These are phyloP conservation scores for Tenthredo notha DNA, from an alignment of 2,888 invertebrate species.

Conservation along the genomic window DNA sequence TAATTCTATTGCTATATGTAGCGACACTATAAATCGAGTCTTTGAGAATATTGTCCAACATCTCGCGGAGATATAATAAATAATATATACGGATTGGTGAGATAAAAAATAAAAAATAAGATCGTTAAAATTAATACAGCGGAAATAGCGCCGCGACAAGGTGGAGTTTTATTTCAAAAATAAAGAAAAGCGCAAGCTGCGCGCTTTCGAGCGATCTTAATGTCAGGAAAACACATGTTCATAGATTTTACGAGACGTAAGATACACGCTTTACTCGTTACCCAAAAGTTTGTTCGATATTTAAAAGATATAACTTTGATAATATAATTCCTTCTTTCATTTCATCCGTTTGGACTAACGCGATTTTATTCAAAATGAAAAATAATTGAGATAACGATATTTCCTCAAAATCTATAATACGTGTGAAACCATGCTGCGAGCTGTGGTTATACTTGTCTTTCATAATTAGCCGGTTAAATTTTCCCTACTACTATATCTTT, in stretches of 20 bases:
- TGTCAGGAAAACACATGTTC: constrained; percentile 13
- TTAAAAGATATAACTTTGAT: neutral
- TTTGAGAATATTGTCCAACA: neutral
- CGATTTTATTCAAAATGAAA: neutral
- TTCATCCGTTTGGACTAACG: no score
- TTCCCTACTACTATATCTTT: neutral
- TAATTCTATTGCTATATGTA: neutral
- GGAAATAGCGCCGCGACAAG: neutral
- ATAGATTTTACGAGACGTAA: neutral
- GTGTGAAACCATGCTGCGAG: no score
- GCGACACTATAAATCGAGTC: neutral
- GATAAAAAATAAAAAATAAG: neutral
- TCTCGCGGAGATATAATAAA: neutral
- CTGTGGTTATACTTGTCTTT: constrained; percentile 1
- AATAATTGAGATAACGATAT: neutral
- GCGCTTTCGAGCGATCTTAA: neutral
- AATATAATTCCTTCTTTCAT: no score
- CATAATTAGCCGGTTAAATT: neutral
- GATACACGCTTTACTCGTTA: neutral
- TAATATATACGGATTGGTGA: neutral
- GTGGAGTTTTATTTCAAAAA: neutral
- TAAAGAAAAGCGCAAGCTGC: neutral
- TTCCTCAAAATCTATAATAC: neutral
- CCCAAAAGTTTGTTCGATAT: neutral
- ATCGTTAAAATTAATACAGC: neutral